Evolutionary conservation across 1,140 invertebrate species (phyloP), one percentile per base, ranked within the genome.

Genomic region (Lethrus apterus): DNA sequence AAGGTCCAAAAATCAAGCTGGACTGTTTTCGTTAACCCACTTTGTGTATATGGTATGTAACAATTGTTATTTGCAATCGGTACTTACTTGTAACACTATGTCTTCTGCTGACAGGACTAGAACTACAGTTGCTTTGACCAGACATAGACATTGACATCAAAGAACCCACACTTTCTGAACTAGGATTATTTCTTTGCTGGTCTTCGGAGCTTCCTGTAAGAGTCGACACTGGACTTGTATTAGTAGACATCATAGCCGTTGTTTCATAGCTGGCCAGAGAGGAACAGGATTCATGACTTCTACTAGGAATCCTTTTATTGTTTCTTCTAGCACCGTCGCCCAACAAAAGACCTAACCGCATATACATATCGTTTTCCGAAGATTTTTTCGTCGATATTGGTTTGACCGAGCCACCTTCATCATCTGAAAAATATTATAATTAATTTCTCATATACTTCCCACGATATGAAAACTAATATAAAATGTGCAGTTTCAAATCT

Each of bases 211-310:
- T 79, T 56, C 87, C 87, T 11, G 89, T 92, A 8, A 92, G 67
- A 0, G 89, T 93, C 4, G 89, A 92, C n/a, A 78, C 80, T 13
- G 89, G 88, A 65, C 88, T 91, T 3, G 86, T 89, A 53, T 90
- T 90, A 32, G 81, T 82, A 1, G 87, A 86, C 3, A 79, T 77
- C 20, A 75, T 62, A 1, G 74, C 72, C 20, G 83, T 80, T 1
- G 80, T 78, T 40, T 90, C 86, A 36, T 84, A 79, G 38, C 84
- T 88, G 1, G 80, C 83, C 11, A 89, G 60, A 1, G 86, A 89
- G 75, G 50, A 80, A 46, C 72, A 78, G 0, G 76, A 75, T 36
- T 77, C 75, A 23, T 76, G 73, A 18, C 66, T 51, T 69, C 51
- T 53, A 58, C 34, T 45, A 54, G 45, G 63, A 49, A 56, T 70